These are phyloP conservation scores for Chaenocephalus aceratus DNA, from an alignment of 2,113 vertebrate species.

Conservation along the genomic window DNA sequence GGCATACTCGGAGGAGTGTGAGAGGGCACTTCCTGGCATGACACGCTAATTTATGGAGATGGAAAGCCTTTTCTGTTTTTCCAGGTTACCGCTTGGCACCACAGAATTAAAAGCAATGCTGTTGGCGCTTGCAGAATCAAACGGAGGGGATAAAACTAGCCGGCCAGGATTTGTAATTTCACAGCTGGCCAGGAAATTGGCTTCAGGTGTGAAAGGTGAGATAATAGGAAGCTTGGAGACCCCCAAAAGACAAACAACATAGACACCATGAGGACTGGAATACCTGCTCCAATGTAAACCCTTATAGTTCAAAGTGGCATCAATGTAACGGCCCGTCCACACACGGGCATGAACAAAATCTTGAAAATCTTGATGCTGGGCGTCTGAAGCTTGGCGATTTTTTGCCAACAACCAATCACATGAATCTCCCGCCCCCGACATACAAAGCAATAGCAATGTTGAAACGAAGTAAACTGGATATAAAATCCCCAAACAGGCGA, in stretches of 20 bases:
- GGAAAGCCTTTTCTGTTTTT: slow-evolving; percentile 38
- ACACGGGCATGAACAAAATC: too few relatives aligned
- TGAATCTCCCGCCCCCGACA: too few relatives aligned
- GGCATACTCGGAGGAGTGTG: slow-evolving; percentile 20
- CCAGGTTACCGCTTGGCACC: slow-evolving; percentile 41
- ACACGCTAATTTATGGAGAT: slow-evolving; percentile 61
- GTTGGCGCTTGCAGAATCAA: slow-evolving; percentile 20
- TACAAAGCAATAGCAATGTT: too few relatives aligned
- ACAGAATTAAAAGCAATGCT: slow-evolving; percentile 39
- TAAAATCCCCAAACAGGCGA: too few relatives aligned
- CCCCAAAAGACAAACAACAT: slow-evolving; percentile 10
- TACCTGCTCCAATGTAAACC: slow-evolving; percentile 25
- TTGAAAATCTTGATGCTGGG: too few relatives aligned
- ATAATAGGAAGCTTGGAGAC: slow-evolving; percentile 25
- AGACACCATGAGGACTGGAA: slow-evolving; percentile 3
- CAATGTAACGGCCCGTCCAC: not conserved
- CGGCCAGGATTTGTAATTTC: slow-evolving; percentile 50
- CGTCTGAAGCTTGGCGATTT: too few relatives aligned
- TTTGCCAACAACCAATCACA: too few relatives aligned
- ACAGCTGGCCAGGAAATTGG: slow-evolving; percentile 22
- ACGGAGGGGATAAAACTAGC: slow-evolving; percentile 20
- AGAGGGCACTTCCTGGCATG: slow-evolving; percentile 28
- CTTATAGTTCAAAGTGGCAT: slow-evolving; percentile 37
- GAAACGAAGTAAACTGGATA: too few relatives aligned
- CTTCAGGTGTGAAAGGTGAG: slow-evolving; percentile 15